Conservation (phyloP, 1,140 invertebrate genomes). For the Ladona fulva region DNA sequence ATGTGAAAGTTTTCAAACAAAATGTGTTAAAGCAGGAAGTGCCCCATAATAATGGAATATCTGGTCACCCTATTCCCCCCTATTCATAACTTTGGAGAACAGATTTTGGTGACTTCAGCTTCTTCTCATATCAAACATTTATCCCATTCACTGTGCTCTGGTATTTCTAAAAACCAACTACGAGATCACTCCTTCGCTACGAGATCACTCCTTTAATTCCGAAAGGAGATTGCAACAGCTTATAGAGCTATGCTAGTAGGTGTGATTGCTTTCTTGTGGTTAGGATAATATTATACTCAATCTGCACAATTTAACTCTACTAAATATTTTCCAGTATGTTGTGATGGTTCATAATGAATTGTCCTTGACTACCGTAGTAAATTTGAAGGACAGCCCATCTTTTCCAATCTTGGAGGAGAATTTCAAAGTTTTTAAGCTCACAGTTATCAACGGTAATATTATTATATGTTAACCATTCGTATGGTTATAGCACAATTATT, state of each 20-base stretch:
- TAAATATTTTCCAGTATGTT: not conserved
- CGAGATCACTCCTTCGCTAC: not conserved
- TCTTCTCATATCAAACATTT: not conserved
- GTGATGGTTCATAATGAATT: not conserved
- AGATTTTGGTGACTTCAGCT: not conserved
- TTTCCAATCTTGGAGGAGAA: not conserved
- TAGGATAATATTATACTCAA: not conserved
- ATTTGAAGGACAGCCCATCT: not conserved
- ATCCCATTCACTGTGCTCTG: not conserved
- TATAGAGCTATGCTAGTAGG: not conserved
- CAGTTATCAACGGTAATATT: not conserved
- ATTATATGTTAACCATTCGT: not conserved
- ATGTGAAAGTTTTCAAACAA: no score
- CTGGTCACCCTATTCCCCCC: not conserved
- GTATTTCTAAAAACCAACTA: not conserved
- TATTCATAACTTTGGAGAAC: not conserved
- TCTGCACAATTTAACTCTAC: not conserved
- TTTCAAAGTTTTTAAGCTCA: not conserved
- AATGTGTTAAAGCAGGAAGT: no score
- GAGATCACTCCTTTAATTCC: not conserved
- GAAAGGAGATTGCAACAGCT: not conserved
- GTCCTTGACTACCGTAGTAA: not conserved
- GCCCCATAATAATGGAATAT: no score
- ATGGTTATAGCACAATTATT: not conserved
- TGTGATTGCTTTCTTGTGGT: not conserved